Evolutionary conservation across 1,140 invertebrate genomes (phyloP), one percentile per base, ranked within the genome.

Genomic region (Drosophila funebris): DNA sequence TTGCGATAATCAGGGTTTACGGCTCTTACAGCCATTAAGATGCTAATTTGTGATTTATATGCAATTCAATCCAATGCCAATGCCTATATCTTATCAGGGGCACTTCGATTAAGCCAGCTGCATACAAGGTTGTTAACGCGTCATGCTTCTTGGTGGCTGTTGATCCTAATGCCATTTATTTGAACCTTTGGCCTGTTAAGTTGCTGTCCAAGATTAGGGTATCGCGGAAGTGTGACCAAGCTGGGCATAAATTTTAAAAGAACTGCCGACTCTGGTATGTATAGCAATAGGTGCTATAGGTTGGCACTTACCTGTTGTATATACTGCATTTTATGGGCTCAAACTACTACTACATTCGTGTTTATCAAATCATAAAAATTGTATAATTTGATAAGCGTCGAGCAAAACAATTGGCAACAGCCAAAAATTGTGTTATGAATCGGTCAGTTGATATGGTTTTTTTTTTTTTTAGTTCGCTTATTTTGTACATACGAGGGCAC

Each of bases 341-440:
- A 33, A 66, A 48, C 41, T 64, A 63, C 41, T 54, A 50, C 48
- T 63, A 5, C 27, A 20, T 14, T 36, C 22, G 29, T 57, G 53
- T 72, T 72, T 60, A 72, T 72, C 69, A 61, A 48, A 48, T 61
- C 63, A 68, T 73, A 73, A 73, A 73, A 52, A 14, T 61, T 52
- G 31, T 64, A 69, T 62, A 69, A 62, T 54, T 53, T 54, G 64
- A 73, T 73, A 68, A 73, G 68, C 29, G 14, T 8, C 48, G 22
- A 37, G 16, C 46, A 46, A 27, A 68, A 72, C 69, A 67, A 73
- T 68, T 73, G 64, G 64, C 70, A 73, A 73, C 70, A 72, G 69
- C 44, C 61, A n/a, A 68, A 70, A 64, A 37, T 46, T 46, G 31
- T 36, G 29, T 22, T 57, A 41, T 27, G 39, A 20, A 63, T 63